Percentiles rank a stretch among this genome's conserved stretches.
Evolutionary conservation across 2,797 vertebrate species (phyloP).

Genomic region (Lepilemur septentrionalis): DNA sequence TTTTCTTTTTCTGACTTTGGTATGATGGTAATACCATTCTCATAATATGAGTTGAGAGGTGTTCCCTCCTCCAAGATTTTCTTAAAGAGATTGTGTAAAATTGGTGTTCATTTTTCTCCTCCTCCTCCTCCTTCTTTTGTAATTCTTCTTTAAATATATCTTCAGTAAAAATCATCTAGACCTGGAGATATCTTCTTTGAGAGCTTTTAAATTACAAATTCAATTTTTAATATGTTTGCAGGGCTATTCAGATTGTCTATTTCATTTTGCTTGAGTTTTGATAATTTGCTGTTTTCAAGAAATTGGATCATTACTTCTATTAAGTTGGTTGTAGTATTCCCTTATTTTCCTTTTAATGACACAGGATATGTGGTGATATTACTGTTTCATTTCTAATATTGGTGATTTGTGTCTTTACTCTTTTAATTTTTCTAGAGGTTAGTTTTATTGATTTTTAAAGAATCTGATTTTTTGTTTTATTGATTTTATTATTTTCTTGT

Average conservation of each 20-base stretch:
- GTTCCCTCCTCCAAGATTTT: not conserved
- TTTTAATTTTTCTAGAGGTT: not conserved
- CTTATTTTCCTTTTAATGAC: not conserved
- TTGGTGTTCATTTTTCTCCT: not conserved
- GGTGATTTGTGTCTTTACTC: not conserved
- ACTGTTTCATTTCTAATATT: not conserved
- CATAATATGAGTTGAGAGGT: not conserved
- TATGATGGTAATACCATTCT: not conserved
- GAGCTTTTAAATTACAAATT: not conserved
- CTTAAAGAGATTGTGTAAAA: not conserved
- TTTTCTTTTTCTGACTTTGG: not conserved
- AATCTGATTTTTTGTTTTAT: not conserved
- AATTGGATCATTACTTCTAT: not conserved
- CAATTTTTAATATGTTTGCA: not conserved
- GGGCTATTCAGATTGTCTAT: not conserved
- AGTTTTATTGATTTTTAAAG: not conserved
- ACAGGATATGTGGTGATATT: not conserved
- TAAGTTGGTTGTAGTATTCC: not conserved
- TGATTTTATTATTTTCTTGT: not conserved
- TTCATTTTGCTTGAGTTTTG: not conserved
- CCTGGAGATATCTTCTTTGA: not conserved
- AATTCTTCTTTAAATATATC: not conserved
- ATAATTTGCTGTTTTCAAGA: not conserved
- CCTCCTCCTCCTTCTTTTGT: not conserved
- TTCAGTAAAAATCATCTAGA: not conserved